Evolutionary conservation across 1,140 invertebrate genomes (phyloP), one percentile per base, ranked within the genome.

Genomic region (Drosophila arizonae): DNA sequence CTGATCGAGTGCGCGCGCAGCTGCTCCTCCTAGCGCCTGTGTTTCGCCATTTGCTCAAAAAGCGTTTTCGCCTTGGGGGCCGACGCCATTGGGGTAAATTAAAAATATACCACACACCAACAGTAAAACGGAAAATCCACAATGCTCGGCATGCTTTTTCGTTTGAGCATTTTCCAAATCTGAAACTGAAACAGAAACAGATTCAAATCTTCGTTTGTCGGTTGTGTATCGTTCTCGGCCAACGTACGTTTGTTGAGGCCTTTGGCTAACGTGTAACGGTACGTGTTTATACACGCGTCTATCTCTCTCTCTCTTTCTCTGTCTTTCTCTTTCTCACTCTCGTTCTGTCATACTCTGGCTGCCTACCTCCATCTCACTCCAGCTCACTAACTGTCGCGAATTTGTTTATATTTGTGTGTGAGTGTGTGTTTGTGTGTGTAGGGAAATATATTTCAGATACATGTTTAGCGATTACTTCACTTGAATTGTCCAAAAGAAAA

Each of bases 191-290:
- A 63, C 70, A 73, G 89, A 90, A 81, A 81, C 90, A 90, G 82
- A 91, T 88, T 72, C 72, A 88, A 88, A 91, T 90, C 84, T 90
- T 82, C 82, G 81, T 90, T 91, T 87, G 90, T 82, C 81, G 90
- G 90, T 86, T 88, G 80, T 90, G 86, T 79, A 69, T 87, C 74
- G 79, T 76, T 48, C 52, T 55, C 30, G 79, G 50, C 66, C 60
- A 72, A 33, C 73, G 45, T 64, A 45, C 50, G 65, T 80, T 10
- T 73, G 77, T 10, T 73, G 77, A 50, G 68, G 52, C 62, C 62
- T 58, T 71, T 56, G n/a, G 46, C 57, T 63, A 68, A 76, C 73
- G 80, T 81, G 80, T 73, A 70, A 85, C 85, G 80, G 77, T 85
- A 79, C 65, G 82, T 66, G 64, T 63, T 71, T 10, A 66, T 39